Evolutionary conservation across 2,888 invertebrate genomes (phyloP).

Genomic region (Habroteleia sp.): DNA sequence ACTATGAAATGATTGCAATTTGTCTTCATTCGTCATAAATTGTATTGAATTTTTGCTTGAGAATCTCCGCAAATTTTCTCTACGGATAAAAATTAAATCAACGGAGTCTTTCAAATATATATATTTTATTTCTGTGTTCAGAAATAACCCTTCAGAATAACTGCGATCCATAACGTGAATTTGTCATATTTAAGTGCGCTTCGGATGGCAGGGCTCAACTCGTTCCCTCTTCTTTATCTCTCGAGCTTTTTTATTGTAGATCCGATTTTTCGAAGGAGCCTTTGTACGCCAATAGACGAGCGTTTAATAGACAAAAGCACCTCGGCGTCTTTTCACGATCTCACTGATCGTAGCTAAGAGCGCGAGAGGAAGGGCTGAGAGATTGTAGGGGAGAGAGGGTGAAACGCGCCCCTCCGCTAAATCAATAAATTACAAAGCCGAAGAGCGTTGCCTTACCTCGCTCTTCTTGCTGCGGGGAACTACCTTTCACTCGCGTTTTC

Average conservation of each 20-base stretch:
- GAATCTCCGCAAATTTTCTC: no score
- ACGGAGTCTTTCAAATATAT: no score
- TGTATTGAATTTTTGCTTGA: no score
- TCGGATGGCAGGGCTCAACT: conserved; percentile 18
- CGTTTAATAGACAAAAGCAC: conserved; percentile 60
- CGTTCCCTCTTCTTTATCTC: conserved; percentile 16
- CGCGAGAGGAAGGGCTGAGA: no score
- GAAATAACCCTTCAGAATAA: conserved; percentile 22
- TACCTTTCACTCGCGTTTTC: conserved; percentile 64
- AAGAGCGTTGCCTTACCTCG: conserved; percentile 64
- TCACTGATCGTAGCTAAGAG: conserved; percentile 41
- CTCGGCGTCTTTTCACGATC: conserved; percentile 53
- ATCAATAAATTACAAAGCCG: conserved; percentile 75
- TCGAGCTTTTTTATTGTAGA: conserved; percentile 30
- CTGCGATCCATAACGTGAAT: conserved; percentile 41
- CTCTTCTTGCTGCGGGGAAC: conserved; percentile 46
- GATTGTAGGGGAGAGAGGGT: conserved; percentile 32
- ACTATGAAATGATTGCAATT: no score
- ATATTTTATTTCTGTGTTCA: conserved; percentile 16
- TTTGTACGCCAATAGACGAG: conserved; percentile 56
- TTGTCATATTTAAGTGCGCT: conserved; percentile 52
- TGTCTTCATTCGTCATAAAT: no score
- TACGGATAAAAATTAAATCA: no score
- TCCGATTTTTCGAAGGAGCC: conserved; percentile 50
- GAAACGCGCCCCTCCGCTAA: conserved; percentile 66